Evolutionary conservation across 2,113 vertebrate species (phyloP).

Genomic region (Eonycteris spelaea): DNA sequence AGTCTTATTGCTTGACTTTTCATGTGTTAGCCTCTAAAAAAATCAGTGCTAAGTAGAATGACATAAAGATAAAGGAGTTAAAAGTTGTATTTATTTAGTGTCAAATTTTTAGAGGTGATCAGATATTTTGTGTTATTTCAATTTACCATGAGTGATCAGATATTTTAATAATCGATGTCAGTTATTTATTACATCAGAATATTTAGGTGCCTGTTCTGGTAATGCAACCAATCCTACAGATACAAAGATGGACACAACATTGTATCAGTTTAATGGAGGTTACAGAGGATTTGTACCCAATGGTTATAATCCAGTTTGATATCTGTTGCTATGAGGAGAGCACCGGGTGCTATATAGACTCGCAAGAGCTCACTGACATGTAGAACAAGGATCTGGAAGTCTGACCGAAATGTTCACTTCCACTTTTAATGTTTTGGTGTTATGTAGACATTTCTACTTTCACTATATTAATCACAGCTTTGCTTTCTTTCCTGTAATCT

Average conservation of each 20-base stretch:
- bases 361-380: not conserved
- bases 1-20: not conserved
- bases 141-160: not conserved
- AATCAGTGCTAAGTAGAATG: not conserved
- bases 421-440: not conserved
- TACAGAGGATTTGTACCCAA: not conserved
- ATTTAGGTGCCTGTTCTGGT: not conserved
- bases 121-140: not conserved
- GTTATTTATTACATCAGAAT: not conserved
- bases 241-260: not conserved
- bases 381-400: not conserved
- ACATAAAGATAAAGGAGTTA: not conserved
- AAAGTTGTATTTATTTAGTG: not conserved
- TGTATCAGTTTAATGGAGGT: not conserved
- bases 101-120: not conserved
- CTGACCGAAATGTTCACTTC: not conserved
- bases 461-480: not conserved
- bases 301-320: not conserved
- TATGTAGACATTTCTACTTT: not conserved
- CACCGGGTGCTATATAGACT: not conserved
- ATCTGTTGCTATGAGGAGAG: not conserved
- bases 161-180: not conserved
- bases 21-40: not conserved
- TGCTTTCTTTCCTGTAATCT: not conserved
- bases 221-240: not conserved